A percentile compares a stretch with the other conserved stretches of the same genome.
Evolutionary conservation across 2,113 vertebrate genomes (phyloP).

Genomic region (Raja brachyura): DNA sequence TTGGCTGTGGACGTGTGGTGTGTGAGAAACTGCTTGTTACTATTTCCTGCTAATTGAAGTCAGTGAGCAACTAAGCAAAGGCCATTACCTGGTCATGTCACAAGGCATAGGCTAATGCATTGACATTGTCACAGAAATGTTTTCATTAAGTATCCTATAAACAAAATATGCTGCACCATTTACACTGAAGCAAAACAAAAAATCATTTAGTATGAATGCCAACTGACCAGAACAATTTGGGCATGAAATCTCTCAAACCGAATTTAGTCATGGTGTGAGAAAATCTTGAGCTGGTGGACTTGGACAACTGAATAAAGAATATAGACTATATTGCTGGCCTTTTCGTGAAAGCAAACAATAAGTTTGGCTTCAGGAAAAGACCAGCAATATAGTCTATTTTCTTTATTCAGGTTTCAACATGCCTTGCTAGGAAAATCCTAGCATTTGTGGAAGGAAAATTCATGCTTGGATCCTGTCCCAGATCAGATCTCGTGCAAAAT

Average conservation of each 20-base stretch:
- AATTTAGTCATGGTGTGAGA: background rate
- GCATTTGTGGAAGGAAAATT: no score
- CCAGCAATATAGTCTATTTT: no score
- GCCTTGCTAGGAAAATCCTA: no score
- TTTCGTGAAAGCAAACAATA: no score
- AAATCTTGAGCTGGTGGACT: background rate
- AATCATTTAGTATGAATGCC: background rate
- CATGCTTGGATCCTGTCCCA: no score
- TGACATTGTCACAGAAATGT: background rate
- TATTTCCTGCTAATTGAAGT: conserved; percentile 33
- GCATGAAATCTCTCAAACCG: background rate
- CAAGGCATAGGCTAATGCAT: conserved; percentile 4
- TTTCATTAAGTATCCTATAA: conserved; percentile 1
- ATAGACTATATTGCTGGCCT: no score
- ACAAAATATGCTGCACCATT: background rate
- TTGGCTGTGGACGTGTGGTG: conserved; percentile 26
- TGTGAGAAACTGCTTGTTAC: conserved; percentile 30
- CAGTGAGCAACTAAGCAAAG: conserved; percentile 1
- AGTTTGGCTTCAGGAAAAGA: no score
- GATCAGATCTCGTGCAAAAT: no score
- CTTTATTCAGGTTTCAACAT: no score
- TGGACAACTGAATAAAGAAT: no score
- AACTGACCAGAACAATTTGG: background rate
- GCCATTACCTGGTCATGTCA: conserved; percentile 33
- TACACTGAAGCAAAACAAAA: background rate